Evolutionary conservation across 2,888 invertebrate species (phyloP), one percentile per base, ranked within the genome.

Genomic region (Andrena fulva): DNA sequence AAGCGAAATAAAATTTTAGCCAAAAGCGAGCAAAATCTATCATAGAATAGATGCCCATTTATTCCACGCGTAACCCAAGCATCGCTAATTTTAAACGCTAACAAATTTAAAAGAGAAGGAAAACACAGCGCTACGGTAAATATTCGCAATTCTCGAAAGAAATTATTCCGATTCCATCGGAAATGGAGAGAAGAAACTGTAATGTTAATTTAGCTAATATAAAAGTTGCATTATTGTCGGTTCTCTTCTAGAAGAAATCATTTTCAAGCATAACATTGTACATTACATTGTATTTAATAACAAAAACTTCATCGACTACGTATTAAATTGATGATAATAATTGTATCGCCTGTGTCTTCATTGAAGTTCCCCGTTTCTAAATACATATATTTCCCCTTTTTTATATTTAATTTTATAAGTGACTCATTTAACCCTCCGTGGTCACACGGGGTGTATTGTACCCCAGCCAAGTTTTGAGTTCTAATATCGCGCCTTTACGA

Each of bases 1-100:
- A 63, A 64, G 70, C 56, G n/a, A 64, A 70, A 77, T 77, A 54
- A 64, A 74, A 74, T 66, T 70, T 70, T 77, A 77, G 69, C 29
- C 56, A 64, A 70, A 77, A 48, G 20, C 12, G 27, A 70, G 16
- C 42, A 48, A 10, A 50, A 75, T 69, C 42, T 59, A 59, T 69
- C 42, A 35, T 69, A 69, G 59, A 69, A 69, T 59, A 59, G 59
- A 59, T 5, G 42, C 35, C 42, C 42, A 59, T 29, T 69, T 69
- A 59, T 48, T 42, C 56, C 56, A 59, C 20, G 42, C 16, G 27
- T 69, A 69, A 42, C 1, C 24, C 59, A 42, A 59, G n/a, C 35
- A 42, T 69, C 35, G 42, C 29, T 59, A 59, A 54, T 59, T 69
- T 69, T 59, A 69, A 59, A 69, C 6, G 50, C 8, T 24, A 42